These are phyloP conservation scores for Monomorium pharaonis DNA, from an alignment of 1,140 invertebrate genomes.

Conservation along the genomic window DNA sequence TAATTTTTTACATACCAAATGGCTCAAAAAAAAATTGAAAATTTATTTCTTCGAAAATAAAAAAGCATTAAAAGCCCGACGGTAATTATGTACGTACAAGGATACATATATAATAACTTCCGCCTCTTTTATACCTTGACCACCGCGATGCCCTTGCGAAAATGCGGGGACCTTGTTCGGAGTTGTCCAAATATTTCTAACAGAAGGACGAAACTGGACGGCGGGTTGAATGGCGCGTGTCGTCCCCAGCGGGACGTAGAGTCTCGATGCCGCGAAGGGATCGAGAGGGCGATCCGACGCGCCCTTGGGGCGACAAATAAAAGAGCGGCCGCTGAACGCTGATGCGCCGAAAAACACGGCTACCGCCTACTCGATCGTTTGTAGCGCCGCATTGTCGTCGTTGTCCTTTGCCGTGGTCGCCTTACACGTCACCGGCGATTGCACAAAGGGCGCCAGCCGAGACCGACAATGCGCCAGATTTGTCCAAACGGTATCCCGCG, in stretches of 20 bases:
- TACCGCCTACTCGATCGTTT: conserved; percentile 76
- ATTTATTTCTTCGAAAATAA: neutral
- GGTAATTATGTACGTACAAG: neutral
- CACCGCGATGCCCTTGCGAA: conserved; percentile 18
- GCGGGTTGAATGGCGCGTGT: conserved; percentile 63
- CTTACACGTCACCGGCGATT: conserved; percentile 57
- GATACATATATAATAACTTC: conserved; percentile 14
- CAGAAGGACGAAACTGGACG: neutral
- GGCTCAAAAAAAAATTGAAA: neutral
- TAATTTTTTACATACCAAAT: neutral
- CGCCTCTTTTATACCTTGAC: neutral
- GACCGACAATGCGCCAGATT: conserved; percentile 73
- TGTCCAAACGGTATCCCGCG: conserved; percentile 64
- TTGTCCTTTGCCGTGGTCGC: conserved; percentile 40
- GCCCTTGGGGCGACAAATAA: conserved; percentile 71
- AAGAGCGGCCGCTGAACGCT: conserved; percentile 53
- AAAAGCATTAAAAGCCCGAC: neutral
- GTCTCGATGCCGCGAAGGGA: conserved; percentile 55
- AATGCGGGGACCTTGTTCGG: neutral
- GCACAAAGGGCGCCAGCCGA: conserved; percentile 59
- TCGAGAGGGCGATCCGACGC: conserved; percentile 16
- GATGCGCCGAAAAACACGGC: conserved; percentile 74
- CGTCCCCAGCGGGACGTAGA: conserved; percentile 60
- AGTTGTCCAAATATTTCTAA: conserved; percentile 49
- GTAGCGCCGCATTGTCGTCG: conserved; percentile 59